These are phyloP conservation scores for Cremastinae sp. DNA, from an alignment of 2,888 invertebrate genomes.

Conservation along the genomic window DNA sequence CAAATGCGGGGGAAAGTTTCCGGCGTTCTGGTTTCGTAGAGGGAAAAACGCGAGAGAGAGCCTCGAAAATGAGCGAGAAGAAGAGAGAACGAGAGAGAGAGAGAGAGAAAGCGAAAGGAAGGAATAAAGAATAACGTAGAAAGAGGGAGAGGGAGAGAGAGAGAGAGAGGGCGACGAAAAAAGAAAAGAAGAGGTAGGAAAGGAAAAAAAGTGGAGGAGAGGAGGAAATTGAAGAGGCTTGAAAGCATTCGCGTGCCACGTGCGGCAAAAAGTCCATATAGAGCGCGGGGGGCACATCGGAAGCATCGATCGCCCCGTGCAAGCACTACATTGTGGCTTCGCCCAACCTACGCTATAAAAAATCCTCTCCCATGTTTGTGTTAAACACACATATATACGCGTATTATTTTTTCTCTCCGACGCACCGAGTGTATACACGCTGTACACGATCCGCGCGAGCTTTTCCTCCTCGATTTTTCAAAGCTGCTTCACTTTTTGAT, in stretches of 20 bases:
- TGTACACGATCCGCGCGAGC: conserved; percentile 44
- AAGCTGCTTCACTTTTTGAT: conserved; percentile 50
- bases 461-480: conserved; percentile 45
- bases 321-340: conserved; percentile 37
- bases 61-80: not conserved
- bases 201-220: not conserved
- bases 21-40: conserved; percentile 22
- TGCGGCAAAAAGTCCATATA: conserved; percentile 49
- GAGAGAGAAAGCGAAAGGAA: not conserved
- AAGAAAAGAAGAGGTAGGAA: conserved; percentile 3
- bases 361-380: conserved; percentile 17
- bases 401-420: not conserved
- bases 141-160: not conserved
- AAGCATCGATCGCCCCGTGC: conserved; percentile 50
- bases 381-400: conserved; percentile 8
- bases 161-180: not conserved
- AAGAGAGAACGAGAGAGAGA: conserved; percentile 5
- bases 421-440: conserved; percentile 2
- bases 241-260: conserved; percentile 59
- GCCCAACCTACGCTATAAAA: not conserved
- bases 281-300: conserved; percentile 41
- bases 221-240: conserved; percentile 45
- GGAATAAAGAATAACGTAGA: not conserved
- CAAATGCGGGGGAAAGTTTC: conserved; percentile 1
- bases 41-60: conserved; percentile 9